Percentiles rank a stretch among this genome's conserved stretches.
phyloP scores from a whole-genome alignment of 1,140 invertebrate genomes.

The Conus ventricosus region DNA sequence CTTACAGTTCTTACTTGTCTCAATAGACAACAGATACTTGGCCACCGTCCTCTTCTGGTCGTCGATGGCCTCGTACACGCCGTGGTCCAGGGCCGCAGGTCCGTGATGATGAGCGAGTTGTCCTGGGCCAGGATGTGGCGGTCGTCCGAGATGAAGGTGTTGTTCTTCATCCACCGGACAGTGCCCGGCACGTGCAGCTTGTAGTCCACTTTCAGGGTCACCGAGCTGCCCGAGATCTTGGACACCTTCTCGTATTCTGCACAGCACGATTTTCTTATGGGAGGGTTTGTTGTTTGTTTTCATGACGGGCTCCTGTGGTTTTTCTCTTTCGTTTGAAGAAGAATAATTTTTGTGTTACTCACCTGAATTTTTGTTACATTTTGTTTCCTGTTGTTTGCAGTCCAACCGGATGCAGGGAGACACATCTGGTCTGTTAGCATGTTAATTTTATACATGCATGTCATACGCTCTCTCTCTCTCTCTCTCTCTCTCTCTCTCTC shows the following conservation, averaged over 20 bases:
- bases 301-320: too few species aligned
- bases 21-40: constrained; percentile 47
- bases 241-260: constrained; percentile 48
- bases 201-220: constrained; percentile 47
- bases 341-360: too few species aligned
- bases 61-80: constrained; percentile 46
- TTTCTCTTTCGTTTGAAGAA: too few species aligned
- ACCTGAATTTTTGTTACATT: too few species aligned
- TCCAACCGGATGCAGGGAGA: too few species aligned
- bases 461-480: too few species aligned
- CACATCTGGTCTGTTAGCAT: too few species aligned
- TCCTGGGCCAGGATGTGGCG: constrained; percentile 52
- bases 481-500: too few species aligned
- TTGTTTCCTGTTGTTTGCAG: too few species aligned
- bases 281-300: too few species aligned
- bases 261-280: too few species aligned
- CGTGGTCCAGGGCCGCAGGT: constrained; percentile 45
- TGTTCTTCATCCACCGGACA: constrained; percentile 52
- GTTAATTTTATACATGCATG: too few species aligned
- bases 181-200: constrained; percentile 50
- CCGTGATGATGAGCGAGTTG: constrained; percentile 52
- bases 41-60: constrained; percentile 44
- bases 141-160: constrained; percentile 35
- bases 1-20: constrained; percentile 49
- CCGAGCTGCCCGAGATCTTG: constrained; percentile 46